Evolutionary conservation across 1,140 invertebrate genomes (phyloP).

Genomic region (Metaphire vulgaris): DNA sequence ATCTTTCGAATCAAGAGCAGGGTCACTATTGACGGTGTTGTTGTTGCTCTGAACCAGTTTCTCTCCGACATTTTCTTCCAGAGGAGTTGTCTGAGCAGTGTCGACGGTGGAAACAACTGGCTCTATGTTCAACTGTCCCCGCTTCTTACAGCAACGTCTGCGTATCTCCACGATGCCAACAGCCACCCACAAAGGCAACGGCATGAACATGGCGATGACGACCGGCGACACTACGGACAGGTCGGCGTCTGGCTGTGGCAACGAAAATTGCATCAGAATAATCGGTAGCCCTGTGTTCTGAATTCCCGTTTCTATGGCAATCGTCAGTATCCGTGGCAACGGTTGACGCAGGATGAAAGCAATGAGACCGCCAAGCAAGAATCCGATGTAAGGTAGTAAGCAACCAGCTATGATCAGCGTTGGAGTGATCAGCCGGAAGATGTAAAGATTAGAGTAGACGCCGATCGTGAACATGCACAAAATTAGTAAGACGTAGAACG

Average conservation of each 20-base stretch:
- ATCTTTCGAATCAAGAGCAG: too few species aligned
- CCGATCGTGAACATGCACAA: constrained; percentile 86
- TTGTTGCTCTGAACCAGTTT: not conserved
- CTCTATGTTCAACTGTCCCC: not conserved
- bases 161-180: constrained; percentile 34
- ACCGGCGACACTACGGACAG: constrained; percentile 50
- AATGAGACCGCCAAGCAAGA: constrained; percentile 61
- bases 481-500: constrained; percentile 74
- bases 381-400: constrained; percentile 79
- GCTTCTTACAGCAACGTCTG: constrained; percentile 4
- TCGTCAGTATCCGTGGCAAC: constrained; percentile 49
- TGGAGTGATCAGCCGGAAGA: constrained; percentile 71
- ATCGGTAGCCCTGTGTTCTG: constrained; percentile 54
- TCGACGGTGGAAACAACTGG: not conserved
- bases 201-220: constrained; percentile 83
- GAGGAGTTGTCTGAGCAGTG: not conserved
- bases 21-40: not conserved
- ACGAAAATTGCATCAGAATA: constrained; percentile 51
- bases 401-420: constrained; percentile 67
- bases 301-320: constrained; percentile 56
- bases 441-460: constrained; percentile 78
- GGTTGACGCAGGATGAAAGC: constrained; percentile 38
- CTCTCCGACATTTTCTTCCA: not conserved
- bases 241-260: constrained; percentile 52
- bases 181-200: constrained; percentile 64